These are phyloP conservation scores for Saguinus imperator DNA, from an alignment of 2,113 vertebrate genomes.

Conservation along the genomic window DNA sequence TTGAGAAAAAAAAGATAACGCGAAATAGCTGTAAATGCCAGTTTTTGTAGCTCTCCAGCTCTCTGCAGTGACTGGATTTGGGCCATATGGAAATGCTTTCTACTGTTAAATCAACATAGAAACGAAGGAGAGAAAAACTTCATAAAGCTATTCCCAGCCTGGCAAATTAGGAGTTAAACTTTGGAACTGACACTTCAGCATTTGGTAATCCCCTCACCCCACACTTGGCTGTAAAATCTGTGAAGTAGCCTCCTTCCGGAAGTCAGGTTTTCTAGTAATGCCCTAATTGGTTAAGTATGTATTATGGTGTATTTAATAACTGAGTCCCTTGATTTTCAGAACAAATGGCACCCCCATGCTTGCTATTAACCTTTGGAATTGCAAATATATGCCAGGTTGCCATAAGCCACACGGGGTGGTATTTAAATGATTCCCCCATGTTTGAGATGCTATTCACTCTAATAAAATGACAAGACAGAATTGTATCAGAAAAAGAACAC, in stretches of 20 bases:
- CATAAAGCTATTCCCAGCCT: background rate
- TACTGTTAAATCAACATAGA: background rate
- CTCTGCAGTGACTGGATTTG: background rate
- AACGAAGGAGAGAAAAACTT: background rate
- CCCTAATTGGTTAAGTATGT: slow-evolving; percentile 51
- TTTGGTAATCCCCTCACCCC: background rate
- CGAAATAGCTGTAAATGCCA: background rate
- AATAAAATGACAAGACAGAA: slow-evolving; percentile 26
- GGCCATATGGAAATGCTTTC: background rate
- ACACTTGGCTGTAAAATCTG: background rate
- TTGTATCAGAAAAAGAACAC: background rate
- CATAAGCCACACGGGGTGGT: background rate
- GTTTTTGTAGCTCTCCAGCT: background rate
- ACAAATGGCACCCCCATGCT: slow-evolving; percentile 54
- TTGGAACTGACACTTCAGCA: background rate
- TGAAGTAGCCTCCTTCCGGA: slow-evolving; percentile 26
- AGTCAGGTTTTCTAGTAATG: slow-evolving; percentile 55
- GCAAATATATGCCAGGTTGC: background rate
- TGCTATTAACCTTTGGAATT: slow-evolving; percentile 49
- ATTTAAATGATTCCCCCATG: background rate
- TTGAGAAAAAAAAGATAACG: background rate
- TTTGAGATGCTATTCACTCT: background rate
- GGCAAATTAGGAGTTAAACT: slow-evolving; percentile 28
- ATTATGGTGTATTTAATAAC: slow-evolving; percentile 54
- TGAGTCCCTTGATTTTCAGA: slow-evolving; percentile 45